Percentiles rank a stretch among this genome's conserved stretches.
These are phyloP conservation scores for Aurelia aurita complex sp. Pacific DNA, from an alignment of 30 jellyfish, hydroid and myxozoan genomes.

Conservation along the genomic window DNA sequence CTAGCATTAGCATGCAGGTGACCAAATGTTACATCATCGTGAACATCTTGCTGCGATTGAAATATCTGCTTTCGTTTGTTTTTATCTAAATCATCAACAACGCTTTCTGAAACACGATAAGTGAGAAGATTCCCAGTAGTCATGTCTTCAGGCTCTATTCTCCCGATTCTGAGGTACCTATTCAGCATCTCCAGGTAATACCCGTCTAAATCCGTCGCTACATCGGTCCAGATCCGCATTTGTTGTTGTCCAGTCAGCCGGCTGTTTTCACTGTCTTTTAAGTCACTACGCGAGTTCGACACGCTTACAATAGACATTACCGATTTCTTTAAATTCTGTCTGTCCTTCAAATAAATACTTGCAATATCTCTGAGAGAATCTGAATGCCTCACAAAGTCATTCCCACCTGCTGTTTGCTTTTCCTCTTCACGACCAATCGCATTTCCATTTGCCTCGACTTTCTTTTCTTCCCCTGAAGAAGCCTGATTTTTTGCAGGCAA, in stretches of 20 bases:
- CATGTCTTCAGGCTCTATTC: conserved; percentile 8
- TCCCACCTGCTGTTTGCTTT: neutral
- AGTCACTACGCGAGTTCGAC: neutral
- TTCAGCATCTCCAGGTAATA: conserved; percentile 50
- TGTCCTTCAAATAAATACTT: conserved; percentile 17
- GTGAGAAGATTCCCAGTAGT: conserved; percentile 25
- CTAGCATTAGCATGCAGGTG: conserved; percentile 48
- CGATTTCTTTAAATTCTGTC: conserved; percentile 13
- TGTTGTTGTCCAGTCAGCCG: conserved; percentile 26
- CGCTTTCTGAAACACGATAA: conserved; percentile 37
- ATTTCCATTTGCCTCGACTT: too few species aligned
- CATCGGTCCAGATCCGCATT: conserved; percentile 60
- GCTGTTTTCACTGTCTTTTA: neutral
- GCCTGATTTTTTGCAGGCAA: neutral
- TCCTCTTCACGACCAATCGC: neutral
- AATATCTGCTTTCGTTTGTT: conserved; percentile 27
- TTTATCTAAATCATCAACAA: conserved; percentile 32
- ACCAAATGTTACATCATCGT: conserved; percentile 48
- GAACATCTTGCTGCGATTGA: conserved; percentile 33
- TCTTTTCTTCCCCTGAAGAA: neutral
- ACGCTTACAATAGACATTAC: conserved; percentile 1
- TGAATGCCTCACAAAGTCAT: neutral
- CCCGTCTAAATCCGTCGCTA: conserved; percentile 63
- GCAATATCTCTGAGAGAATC: conserved; percentile 40
- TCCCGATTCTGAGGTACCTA: conserved; percentile 28